Percentiles rank a stretch among this genome's conserved stretches.
These are phyloP conservation scores for Chrysina gloriosa DNA, from an alignment of 2,888 invertebrate genomes.

Conservation along the genomic window DNA sequence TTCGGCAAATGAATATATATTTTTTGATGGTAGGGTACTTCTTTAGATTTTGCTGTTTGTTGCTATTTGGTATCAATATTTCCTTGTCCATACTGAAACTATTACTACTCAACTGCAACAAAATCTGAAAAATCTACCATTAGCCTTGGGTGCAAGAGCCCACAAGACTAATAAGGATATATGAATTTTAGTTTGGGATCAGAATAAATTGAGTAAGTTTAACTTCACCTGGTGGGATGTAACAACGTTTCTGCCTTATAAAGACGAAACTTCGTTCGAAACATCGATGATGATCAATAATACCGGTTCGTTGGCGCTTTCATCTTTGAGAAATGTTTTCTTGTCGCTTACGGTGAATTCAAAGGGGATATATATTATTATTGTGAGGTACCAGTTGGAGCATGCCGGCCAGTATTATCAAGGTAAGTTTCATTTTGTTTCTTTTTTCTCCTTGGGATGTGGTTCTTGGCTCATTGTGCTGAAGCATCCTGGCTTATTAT, in stretches of 20 bases:
- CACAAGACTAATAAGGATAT: neutral
- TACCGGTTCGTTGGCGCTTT: constrained; percentile 81
- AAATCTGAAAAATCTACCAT: too few relatives aligned
- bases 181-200: constrained; percentile 87
- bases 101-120: too few relatives aligned
- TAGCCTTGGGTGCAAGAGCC: too few relatives aligned
- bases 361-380: constrained; percentile 83
- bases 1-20: too few relatives aligned
- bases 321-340: constrained; percentile 90
- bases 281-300: constrained; percentile 85
- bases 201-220: constrained; percentile 83
- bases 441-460: too few relatives aligned
- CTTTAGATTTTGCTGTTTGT: too few relatives aligned
- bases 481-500: too few relatives aligned
- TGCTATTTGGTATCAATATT: too few relatives aligned
- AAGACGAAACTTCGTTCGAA: constrained; percentile 86
- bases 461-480: too few relatives aligned
- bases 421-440: constrained; percentile 66
- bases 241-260: constrained; percentile 86
- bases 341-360: constrained; percentile 91
- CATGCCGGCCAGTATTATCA: constrained; percentile 79
- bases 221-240: constrained; percentile 94
- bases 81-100: too few relatives aligned
- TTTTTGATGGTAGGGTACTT: too few relatives aligned
- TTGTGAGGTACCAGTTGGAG: constrained; percentile 85